Evolutionary conservation across 2,113 vertebrate species (phyloP).

Genomic region (Myotis davidii): DNA sequence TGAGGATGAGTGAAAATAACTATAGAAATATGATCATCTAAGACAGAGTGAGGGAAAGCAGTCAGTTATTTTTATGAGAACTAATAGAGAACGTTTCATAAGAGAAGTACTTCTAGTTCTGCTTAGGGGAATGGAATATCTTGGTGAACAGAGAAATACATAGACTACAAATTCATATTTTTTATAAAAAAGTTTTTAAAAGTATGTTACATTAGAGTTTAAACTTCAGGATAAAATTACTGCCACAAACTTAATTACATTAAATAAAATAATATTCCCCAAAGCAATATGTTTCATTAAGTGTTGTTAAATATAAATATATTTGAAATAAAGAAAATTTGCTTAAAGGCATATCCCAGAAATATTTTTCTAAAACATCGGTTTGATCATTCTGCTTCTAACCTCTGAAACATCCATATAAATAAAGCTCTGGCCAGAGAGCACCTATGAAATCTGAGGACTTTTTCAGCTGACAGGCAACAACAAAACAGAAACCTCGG

Average conservation of each 20-base stretch:
- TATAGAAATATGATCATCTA: neutral
- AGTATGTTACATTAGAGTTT: neutral
- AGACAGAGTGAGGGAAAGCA: neutral
- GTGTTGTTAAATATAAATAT: neutral
- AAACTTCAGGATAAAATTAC: neutral
- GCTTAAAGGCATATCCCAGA: neutral
- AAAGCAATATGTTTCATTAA: neutral
- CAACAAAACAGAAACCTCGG: neutral
- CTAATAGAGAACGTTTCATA: neutral
- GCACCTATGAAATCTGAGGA: neutral
- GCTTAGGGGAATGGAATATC: neutral
- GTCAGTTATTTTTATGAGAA: neutral
- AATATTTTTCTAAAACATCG: neutral
- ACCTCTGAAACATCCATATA: neutral
- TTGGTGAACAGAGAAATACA: neutral
- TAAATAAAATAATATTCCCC: neutral
- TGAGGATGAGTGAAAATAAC: neutral
- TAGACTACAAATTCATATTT: conserved; percentile 4
- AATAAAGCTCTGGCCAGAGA: neutral
- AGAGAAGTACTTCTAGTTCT: neutral
- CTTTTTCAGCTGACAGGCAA: neutral
- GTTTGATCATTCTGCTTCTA: neutral
- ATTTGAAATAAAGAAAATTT: conserved; percentile 8
- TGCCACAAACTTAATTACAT: neutral
- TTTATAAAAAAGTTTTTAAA: neutral